These are phyloP conservation scores for Tricholaema leucomelas DNA, from an alignment of 2,113 vertebrate genomes.

Conservation along the genomic window DNA sequence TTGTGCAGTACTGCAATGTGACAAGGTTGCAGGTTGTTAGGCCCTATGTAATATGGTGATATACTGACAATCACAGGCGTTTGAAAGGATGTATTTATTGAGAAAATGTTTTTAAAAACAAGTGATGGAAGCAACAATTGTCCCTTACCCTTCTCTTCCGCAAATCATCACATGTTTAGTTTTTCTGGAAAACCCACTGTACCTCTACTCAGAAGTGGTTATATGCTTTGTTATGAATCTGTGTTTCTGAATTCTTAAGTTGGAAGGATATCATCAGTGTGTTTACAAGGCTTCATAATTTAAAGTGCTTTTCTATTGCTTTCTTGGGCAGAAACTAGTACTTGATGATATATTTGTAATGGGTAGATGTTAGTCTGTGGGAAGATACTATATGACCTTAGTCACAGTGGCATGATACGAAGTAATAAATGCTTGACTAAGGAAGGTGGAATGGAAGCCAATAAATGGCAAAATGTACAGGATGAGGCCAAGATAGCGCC, in stretches of 20 bases:
- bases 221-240: conserved; percentile 30
- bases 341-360: conserved; percentile 45
- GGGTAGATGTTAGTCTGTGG: conserved; percentile 47
- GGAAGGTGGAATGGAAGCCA: conserved; percentile 56
- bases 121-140: conserved; percentile 68
- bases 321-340: conserved; percentile 63
- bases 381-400: conserved; percentile 59
- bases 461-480: conserved; percentile 59
- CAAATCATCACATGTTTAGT: conserved; percentile 6
- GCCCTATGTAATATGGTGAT: conserved; percentile 71
- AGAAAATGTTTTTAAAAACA: conserved; percentile 66
- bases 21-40: conserved; percentile 63
- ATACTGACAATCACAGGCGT: conserved; percentile 83
- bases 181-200: conserved; percentile 20
- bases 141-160: conserved; percentile 46
- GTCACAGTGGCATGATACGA: conserved; percentile 47
- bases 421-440: conserved; percentile 57
- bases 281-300: conserved; percentile 57
- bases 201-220: conserved; percentile 39
- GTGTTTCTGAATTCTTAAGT: conserved; percentile 11
- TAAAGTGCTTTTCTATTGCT: conserved; percentile 68
- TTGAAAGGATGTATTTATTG: conserved; percentile 75
- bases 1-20: conserved; percentile 56
- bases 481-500: conserved; percentile 65
- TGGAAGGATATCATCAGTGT: conserved; percentile 39